Percentiles rank a stretch among this genome's conserved stretches.
These are phyloP conservation scores for Octodonta nipae DNA, from an alignment of 2,888 invertebrate species.

Conservation along the genomic window DNA sequence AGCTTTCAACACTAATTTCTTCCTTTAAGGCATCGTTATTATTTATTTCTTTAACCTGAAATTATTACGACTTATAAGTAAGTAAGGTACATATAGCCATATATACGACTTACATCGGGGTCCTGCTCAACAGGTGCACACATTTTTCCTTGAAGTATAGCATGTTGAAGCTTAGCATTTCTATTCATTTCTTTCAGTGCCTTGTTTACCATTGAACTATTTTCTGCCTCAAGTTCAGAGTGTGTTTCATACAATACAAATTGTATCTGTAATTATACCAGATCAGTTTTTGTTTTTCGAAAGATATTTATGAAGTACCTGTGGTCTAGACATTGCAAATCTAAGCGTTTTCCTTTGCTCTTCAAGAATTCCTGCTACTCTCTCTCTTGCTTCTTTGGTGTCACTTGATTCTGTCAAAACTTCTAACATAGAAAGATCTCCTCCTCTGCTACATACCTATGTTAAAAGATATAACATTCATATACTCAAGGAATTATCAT, in stretches of 20 bases:
- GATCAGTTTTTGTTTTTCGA: too few species aligned
- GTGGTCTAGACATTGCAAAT: constrained; percentile 64
- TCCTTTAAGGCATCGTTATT: constrained; percentile 20
- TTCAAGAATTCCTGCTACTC: constrained; percentile 53
- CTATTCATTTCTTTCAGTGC: constrained; percentile 58
- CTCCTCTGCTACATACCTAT: constrained; percentile 58
- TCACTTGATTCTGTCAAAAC: constrained; percentile 56
- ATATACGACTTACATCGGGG: too few species aligned
- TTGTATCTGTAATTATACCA: constrained; percentile 58
- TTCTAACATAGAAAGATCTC: constrained; percentile 63
- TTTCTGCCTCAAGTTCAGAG: constrained; percentile 62
- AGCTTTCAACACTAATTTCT: constrained; percentile 2
- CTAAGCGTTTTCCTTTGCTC: constrained; percentile 64
- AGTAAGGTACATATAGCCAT: too few species aligned
- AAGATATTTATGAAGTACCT: too few species aligned
- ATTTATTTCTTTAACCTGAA: constrained; percentile 24
- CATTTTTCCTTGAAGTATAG: constrained; percentile 36
- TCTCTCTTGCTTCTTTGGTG: constrained; percentile 44
- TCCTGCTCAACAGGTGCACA: too few species aligned
- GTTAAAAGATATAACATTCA: too few species aligned
- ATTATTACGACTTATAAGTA: too few species aligned
- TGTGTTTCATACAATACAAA: constrained; percentile 71
- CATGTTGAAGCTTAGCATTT: constrained; percentile 54
- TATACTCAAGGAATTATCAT: too few species aligned
- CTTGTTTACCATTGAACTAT: constrained; percentile 55